A percentile compares a stretch with the other conserved stretches of the same genome.
Conservation (phyloP, 2,113 vertebrate species). For the Progne subis region DNA sequence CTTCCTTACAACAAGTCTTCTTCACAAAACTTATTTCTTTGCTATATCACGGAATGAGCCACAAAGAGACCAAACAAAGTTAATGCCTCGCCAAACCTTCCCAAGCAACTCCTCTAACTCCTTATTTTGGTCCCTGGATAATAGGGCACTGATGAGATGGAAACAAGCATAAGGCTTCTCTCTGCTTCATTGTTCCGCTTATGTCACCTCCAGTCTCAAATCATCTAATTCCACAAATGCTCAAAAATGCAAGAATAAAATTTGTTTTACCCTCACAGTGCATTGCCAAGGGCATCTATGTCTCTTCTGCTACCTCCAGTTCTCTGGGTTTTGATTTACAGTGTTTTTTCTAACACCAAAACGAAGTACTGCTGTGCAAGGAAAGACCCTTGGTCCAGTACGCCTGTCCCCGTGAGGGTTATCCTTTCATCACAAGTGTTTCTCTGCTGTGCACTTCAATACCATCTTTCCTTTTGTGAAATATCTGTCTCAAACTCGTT, state of each 20-base stretch:
- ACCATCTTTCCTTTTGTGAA: background rate
- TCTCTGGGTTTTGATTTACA: background rate
- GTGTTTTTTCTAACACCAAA: background rate
- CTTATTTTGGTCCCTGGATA: background rate
- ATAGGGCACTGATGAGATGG: background rate
- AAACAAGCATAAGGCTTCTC: constrained; percentile 19
- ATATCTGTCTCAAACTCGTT: constrained; percentile 15
- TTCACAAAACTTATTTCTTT: background rate
- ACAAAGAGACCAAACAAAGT: background rate
- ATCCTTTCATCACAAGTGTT: constrained; percentile 8
- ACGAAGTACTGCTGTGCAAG: background rate
- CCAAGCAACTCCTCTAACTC: background rate
- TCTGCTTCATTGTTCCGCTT: constrained; percentile 35
- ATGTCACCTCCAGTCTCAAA: constrained; percentile 27
- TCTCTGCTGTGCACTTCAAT: constrained; percentile 8
- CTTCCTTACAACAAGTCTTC: background rate
- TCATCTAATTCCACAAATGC: background rate
- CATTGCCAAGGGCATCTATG: background rate
- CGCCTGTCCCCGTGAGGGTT: background rate
- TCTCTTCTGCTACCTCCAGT: background rate
- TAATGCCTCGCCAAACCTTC: background rate
- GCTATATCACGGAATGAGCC: background rate
- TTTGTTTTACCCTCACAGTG: background rate
- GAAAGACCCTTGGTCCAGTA: background rate
- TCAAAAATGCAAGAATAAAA: background rate